Conservation (phyloP, 2,797 vertebrate species). For the Hippopotamyrus pictus region DNA sequence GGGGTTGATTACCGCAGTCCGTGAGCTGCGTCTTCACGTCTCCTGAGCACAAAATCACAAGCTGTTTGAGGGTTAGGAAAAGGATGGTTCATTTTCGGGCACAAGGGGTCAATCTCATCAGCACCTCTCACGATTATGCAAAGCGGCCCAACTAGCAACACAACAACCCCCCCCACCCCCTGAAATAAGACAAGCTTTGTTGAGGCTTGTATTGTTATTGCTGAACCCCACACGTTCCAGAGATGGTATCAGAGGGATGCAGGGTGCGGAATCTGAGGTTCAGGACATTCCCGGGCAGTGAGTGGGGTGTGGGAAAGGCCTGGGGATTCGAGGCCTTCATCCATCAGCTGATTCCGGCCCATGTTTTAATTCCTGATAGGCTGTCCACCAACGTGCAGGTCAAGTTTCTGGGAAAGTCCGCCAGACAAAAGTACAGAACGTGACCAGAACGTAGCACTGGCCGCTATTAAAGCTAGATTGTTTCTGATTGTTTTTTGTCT, state of each 20-base stretch:
- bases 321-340: conserved; percentile 39
- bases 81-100: conserved; percentile 8
- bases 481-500: conserved; percentile 35
- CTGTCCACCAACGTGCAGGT: conserved; percentile 53
- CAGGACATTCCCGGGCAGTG: conserved; percentile 45
- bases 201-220: conserved; percentile 32
- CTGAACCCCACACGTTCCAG: conserved; percentile 38
- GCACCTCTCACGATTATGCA: conserved; percentile 39
- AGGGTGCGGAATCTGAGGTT: conserved; percentile 41
- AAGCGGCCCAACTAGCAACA: conserved; percentile 23
- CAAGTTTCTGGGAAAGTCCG: conserved; percentile 55
- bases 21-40: conserved; percentile 31
- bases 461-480: conserved; percentile 28
- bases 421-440: conserved; percentile 53
- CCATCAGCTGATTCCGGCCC: conserved; percentile 51
- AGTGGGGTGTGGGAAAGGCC: conserved; percentile 57
- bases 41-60: conserved; percentile 33
- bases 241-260: conserved; percentile 42
- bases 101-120: conserved; percentile 23
- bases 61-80: conserved; percentile 32
- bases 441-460: conserved; percentile 48
- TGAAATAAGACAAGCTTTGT: conserved; percentile 41
- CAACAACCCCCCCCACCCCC: not conserved
- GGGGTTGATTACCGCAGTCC: conserved; percentile 38
- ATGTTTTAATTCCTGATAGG: conserved; percentile 51